These are phyloP conservation scores for Acrobasis repandana DNA, from an alignment of 2,888 invertebrate genomes.

Conservation along the genomic window DNA sequence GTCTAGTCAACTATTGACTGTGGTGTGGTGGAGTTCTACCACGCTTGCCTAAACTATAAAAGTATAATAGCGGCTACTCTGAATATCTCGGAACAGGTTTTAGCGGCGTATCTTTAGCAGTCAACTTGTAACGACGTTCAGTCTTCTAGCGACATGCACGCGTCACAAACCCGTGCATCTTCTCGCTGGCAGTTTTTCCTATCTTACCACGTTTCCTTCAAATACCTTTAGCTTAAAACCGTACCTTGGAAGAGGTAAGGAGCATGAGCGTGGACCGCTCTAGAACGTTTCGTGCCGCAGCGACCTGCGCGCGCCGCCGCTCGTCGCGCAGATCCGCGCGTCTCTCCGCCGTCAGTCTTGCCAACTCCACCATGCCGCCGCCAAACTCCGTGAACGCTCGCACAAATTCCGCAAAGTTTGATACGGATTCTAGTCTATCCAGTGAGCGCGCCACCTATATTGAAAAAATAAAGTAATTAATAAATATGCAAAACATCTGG, in stretches of 20 bases:
- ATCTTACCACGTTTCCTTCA: background rate
- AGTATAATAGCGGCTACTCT: too few species aligned
- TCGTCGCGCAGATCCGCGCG: constrained; percentile 96
- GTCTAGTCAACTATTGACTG: too few species aligned
- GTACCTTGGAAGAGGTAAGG: constrained; percentile 96
- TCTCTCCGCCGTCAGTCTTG: constrained; percentile 93
- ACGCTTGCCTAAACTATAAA: too few species aligned
- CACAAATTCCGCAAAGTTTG: constrained; percentile 98
- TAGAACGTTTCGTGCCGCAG: constrained; percentile 96
- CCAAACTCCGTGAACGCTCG: constrained; percentile 99
- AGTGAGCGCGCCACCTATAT: constrained; percentile 89
- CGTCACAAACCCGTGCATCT: too few species aligned
- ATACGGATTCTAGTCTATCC: constrained; percentile 92
- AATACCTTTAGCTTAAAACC: background rate
- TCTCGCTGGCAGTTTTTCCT: too few species aligned
- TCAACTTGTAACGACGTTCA: too few species aligned
- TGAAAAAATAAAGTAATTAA: background rate
- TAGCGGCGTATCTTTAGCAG: too few species aligned
- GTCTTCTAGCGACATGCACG: too few species aligned
- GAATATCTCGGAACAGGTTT: too few species aligned
- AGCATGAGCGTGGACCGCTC: constrained; percentile 98
- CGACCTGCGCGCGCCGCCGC: constrained; percentile 96
- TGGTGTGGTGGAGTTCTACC: too few species aligned
- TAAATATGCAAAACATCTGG: too few species aligned
- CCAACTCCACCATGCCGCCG: constrained; percentile 98